These are phyloP conservation scores for Sarcophaga subvicina DNA, from an alignment of 2,888 invertebrate genomes.

Conservation along the genomic window DNA sequence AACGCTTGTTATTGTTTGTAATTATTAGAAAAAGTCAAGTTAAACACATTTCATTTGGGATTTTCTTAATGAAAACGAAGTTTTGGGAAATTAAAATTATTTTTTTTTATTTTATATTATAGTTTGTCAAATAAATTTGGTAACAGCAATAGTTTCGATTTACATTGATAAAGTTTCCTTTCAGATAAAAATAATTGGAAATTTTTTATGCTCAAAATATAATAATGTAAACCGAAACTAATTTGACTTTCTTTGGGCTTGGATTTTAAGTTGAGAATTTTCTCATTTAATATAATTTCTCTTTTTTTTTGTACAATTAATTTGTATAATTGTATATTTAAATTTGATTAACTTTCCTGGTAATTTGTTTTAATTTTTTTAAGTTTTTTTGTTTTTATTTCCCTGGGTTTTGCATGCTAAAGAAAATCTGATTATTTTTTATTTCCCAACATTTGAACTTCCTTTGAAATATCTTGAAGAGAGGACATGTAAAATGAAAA, in stretches of 20 bases:
- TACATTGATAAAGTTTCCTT: too few relatives aligned
- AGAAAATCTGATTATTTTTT: not conserved
- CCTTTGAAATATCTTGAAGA: not conserved
- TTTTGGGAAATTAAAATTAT: constrained; percentile 20
- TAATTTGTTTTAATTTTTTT: constrained; percentile 12
- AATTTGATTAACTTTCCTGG: not conserved
- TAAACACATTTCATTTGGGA: constrained; percentile 50
- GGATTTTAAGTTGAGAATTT: constrained; percentile 4
- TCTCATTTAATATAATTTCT: constrained; percentile 20
- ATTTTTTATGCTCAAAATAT: too few relatives aligned
- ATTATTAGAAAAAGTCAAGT: too few relatives aligned
- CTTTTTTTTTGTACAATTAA: not conserved
- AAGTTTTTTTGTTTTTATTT: not conserved
- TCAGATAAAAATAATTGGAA: too few relatives aligned
- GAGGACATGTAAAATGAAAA: not conserved
- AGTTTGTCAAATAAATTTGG: not conserved
- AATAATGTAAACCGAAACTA: not conserved
- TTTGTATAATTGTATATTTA: not conserved
- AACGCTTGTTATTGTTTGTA: too few relatives aligned
- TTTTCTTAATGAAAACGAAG: constrained; percentile 31
- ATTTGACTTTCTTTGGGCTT: constrained; percentile 3
- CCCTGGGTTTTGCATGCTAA: constrained; percentile 44
- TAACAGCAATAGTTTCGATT: too few relatives aligned
- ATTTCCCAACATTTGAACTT: constrained; percentile 12
- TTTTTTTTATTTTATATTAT: not conserved